Conservation (phyloP, 2,797 vertebrate genomes). For the Leucoraja ocellata region DNA sequence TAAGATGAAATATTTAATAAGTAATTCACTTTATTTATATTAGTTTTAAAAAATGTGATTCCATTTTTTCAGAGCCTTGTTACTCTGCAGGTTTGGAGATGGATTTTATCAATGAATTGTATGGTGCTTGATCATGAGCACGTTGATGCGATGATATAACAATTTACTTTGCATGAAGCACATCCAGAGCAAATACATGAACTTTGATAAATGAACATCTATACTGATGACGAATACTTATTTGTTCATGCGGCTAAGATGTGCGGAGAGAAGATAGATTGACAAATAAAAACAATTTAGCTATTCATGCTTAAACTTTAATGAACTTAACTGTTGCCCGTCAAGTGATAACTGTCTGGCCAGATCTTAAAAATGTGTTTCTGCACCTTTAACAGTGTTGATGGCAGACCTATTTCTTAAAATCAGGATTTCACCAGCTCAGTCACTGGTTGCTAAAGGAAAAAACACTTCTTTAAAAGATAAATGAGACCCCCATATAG, state of each 20-base stretch:
- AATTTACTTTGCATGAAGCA: neutral
- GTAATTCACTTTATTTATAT: neutral
- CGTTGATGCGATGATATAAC: neutral
- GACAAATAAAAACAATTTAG: neutral
- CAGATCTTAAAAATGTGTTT: neutral
- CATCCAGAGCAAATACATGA: neutral
- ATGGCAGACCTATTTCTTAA: neutral
- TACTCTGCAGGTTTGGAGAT: neutral
- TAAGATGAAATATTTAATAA: conserved; percentile 51
- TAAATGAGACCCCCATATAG: neutral
- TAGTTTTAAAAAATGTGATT: neutral
- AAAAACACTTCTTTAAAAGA: neutral
- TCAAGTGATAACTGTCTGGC: neutral
- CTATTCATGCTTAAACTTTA: neutral
- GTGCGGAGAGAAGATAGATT: neutral
- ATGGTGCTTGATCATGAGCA: neutral
- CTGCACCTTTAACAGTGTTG: neutral
- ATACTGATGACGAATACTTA: neutral
- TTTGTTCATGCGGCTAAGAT: neutral
- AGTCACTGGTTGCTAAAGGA: neutral
- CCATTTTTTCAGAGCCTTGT: neutral
- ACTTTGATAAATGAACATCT: neutral
- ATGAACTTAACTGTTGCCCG: neutral
- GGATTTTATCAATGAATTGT: neutral
- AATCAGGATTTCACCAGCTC: neutral